Evolutionary conservation across 2,888 invertebrate species (phyloP), one percentile per base, ranked within the genome.

Genomic region (Melangyna quadrimaculata): DNA sequence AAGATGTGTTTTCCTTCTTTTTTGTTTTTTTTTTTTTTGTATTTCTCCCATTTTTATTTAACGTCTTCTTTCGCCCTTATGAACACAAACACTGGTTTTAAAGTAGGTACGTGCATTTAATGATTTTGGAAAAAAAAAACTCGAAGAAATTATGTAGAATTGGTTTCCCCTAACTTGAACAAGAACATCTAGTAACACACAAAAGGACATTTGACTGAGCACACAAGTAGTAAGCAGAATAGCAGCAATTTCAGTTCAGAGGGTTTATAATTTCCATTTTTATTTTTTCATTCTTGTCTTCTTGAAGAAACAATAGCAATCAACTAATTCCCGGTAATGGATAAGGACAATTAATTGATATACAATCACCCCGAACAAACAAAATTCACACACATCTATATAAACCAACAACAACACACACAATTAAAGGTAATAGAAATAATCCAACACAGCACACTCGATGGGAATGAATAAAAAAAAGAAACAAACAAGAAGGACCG

Each of bases 171-270:
- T 51, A 14, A 51, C 51, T 65, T 45, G 19, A 65, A 65, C 35
- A 48, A n/a, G n/a, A n/a, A n/a, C 22, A 59, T 59, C n/a, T 22
- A 65, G 29, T 32, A 27, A 53, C 3, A 70, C 24, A 29, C 40
- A 67, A 77, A 82, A 78, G 72, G 82, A 82, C 78, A 73, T 78
- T 82, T 82, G 78, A 78, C 27, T 69, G 82, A 82, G 63, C 59
- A 69, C 7, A 55, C 24, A n/a, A n/a, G n/a, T n/a, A n/a, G 14
- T 37, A 7, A 40, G 40, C 8, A 61, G 35, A 61, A 22, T 22
- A 43, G 17, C 8, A 43, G 14, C 14, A 40, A n/a, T n/a, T 27
- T 43, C 10, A 3, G 19, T 40, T 43, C n/a, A n/a, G 17, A 43
- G 35, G n/a, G 48, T 19, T n/a, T n/a, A n/a, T n/a, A n/a, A n/a